Evolutionary conservation across 2,113 vertebrate species (phyloP).

Genomic region (Prunella himalayana): DNA sequence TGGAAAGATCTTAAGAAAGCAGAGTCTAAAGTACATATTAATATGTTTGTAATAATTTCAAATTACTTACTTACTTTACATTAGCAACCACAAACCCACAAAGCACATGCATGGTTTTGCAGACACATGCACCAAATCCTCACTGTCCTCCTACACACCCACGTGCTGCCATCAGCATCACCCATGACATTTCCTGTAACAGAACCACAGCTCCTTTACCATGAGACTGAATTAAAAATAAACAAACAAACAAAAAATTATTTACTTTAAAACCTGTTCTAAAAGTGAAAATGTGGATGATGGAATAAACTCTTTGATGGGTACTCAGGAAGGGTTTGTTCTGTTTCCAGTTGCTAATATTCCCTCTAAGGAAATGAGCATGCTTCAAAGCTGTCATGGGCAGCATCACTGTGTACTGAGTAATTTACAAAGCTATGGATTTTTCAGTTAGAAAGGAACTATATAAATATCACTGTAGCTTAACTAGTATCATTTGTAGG

Average conservation of each 20-base stretch:
- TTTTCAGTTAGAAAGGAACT: neutral
- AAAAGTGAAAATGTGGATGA: neutral
- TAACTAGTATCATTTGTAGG: neutral
- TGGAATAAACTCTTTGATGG: neutral
- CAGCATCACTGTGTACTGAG: neutral
- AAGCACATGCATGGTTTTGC: neutral
- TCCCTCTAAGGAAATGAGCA: neutral
- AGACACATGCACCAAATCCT: neutral
- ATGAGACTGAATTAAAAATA: neutral
- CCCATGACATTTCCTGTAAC: neutral
- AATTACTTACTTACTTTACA: rapidly evolving
- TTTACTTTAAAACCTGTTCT: neutral
- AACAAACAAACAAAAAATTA: neutral
- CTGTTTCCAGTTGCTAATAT: neutral
- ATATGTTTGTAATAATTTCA: neutral
- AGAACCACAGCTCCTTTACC: neutral
- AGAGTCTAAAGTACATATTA: neutral
- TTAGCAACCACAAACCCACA: neutral
- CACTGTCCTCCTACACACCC: neutral
- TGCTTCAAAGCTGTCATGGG: neutral
- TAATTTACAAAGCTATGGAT: neutral
- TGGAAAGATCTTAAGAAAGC: neutral
- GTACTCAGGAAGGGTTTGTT: neutral
- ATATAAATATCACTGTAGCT: neutral
- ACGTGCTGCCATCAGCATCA: neutral